A percentile compares a stretch with the other conserved stretches of the same genome.
Evolutionary conservation across 92 coral and sea anemone species (phyloP).

Genomic region (Bergia puertoricense): DNA sequence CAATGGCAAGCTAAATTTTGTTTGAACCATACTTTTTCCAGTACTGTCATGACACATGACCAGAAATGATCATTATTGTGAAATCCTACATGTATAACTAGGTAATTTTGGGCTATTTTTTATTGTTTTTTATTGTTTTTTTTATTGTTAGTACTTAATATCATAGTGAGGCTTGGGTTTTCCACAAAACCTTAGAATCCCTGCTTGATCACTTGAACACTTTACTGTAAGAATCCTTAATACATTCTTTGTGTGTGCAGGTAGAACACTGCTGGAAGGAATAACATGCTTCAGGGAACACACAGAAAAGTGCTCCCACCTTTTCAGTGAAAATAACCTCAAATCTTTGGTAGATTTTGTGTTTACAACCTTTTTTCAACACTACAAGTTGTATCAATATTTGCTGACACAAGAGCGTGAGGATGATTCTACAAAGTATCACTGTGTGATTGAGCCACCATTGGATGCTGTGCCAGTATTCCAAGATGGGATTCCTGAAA

Average conservation of each 20-base stretch:
- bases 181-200: too few species aligned
- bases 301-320: conserved; percentile 19
- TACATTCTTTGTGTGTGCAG: conserved; percentile 26
- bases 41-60: too few species aligned
- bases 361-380: conserved; percentile 74
- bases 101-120: too few species aligned
- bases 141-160: too few species aligned
- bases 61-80: too few species aligned
- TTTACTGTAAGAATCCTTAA: background rate
- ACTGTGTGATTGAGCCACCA: conserved; percentile 66
- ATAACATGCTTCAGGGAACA: conserved; percentile 57
- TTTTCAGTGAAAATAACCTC: conserved; percentile 53
- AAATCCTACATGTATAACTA: too few species aligned
- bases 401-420: conserved; percentile 74
- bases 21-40: too few species aligned
- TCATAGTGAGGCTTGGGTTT: background rate
- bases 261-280: conserved; percentile 55
- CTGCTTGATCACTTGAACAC: too few species aligned
- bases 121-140: too few species aligned
- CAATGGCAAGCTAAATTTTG: too few species aligned
- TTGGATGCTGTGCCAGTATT: conserved; percentile 25
- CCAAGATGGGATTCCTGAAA: conserved; percentile 65
- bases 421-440: conserved; percentile 50
- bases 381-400: conserved; percentile 79
- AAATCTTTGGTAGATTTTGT: conserved; percentile 69